Evolutionary conservation across 2,113 vertebrate genomes (phyloP), one percentile per base, ranked within the genome.

Genomic region (Pygathrix nemaeus): DNA sequence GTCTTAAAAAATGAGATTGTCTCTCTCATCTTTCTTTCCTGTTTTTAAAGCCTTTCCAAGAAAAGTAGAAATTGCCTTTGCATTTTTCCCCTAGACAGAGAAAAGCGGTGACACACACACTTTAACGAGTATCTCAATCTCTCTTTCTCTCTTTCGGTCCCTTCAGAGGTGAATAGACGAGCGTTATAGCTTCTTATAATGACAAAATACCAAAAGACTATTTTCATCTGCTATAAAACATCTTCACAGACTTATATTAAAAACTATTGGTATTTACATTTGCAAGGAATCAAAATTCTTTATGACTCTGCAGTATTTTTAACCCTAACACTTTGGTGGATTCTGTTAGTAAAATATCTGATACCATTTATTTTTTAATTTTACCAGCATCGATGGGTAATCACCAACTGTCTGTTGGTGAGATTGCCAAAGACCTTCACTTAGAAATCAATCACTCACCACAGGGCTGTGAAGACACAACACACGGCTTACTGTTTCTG

Each of bases 1-100:
- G 57, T 92, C 73, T 76, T 73, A 32, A 92, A 59, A 72, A 14
- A 55, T 70, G 32, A 17, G 1, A 3, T 64, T 57, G 90, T 52
- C 61, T 79, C 35, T 57, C 30, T 64, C 11, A 78, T 79, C 20
- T 0, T 75, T 55, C 68, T 82, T 80, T 94, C 23, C 5, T 48
- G 76, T 73, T 87, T 73, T 92, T 76, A 64, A 75, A 75, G 12
- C 3, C 48, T 75, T 61, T 82, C 59, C 83, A 25, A 45, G 45
- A 87, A 90, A 45, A 91, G 52, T 83, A 80, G 64, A 91, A 94
- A 90, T 43, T 82, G 18, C 17, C 38, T 81, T 94, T 95, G n/a
- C n/a, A 88, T 80, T 87, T 78, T 52, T 30, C 21, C 30, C n/a
- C 84, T 43, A n/a, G 27, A 59, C 25, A 92, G 40, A 52, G 1